Base-by-base conservation (phyloP, 2,888 invertebrate genomes). In the Nomada goodeniana region DNA sequence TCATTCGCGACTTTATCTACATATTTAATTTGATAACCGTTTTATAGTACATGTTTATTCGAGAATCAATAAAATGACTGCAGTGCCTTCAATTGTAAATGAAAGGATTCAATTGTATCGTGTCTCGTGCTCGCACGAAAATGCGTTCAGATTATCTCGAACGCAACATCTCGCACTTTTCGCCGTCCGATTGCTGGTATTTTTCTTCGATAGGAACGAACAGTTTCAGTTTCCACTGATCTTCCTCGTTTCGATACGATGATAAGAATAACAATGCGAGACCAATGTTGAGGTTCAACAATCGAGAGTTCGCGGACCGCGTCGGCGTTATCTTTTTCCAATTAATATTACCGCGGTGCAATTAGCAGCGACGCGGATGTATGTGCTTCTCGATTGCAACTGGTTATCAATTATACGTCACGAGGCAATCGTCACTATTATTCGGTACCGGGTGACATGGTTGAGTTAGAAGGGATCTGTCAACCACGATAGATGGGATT, bases 221-320 rank as follows among this genome's bases (percentile, higher is more conserved):
- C 44, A 2, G 47, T 13, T 42, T 61, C 11, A 20, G 4, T 44
- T 44, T 44, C 20, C 13, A 7, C 2, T 61, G 20, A 44, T 67
- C 64, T 52, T 23, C 42, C 20, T 18, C 4, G 64, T n/a, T 26
- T 9, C 55, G 18, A 2, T 13, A 26, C 7, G 11, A 10, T 5
- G 13, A 18, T 15, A 9, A 26, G 10, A 73, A 64, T 29, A 29
- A 13, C 44, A 13, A 20, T 44, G 18, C 13, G 4, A 18, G 15
- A 2, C 9, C 57, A 73, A 55, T 73, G 47, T 72, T 72, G 55
- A 72, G 72, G 23, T 64, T 73, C 64, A 61, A 68, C 2, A 64
- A 36, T 53, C 47, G 36, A 4, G 23, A 47, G 47, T 57, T 55
- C 63, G 13, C 1, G 47, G 55, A 36, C 20, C 55, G 55, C 29